Evolutionary conservation across 2,888 invertebrate species (phyloP), one percentile per base, ranked within the genome.

Genomic region (Charanyca ferruginea): DNA sequence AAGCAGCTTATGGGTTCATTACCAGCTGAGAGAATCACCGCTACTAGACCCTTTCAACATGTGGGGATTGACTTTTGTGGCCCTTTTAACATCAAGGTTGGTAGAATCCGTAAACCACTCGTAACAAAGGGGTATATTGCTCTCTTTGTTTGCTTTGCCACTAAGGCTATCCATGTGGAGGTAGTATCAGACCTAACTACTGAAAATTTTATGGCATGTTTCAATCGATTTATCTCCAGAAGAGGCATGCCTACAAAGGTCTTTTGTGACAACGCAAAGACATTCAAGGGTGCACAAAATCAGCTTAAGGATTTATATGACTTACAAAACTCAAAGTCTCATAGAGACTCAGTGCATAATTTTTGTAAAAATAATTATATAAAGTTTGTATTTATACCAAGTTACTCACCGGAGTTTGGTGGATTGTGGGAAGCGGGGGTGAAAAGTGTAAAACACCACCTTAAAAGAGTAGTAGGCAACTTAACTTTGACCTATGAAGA

Each of bases 261-360:
- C 5, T 48, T 48, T 25, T 48, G 48, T 9, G 48, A 48, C 5
- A 48, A 48, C 7, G 49, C 49, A 32, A 49, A 49, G 3, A 49
- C 49, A 7, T 49, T 49, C 18, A 49, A 49, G 3, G 49, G 28
- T 6, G 49, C 49, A 49, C 28, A 32, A 32, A 49, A 49, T 49
- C 28, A 49, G 18, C 13, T 49, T 5, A 49, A 48, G 3, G 25
- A 48, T 2, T 11, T 48, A 1, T 48, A 25, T 5, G 9, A 25
- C 4, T 28, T 48, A 9, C 1, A 28, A 3, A 25, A n/a, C 11
- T 28, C 48, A 28, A 48, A 48, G 9, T 3, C 48, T 48, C 48
- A 28, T 28, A 28, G 1, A n/a, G 48, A 48, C 1, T 48, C 25
- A 2, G 48, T 48, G 1, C 5, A 48, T n/a, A 25, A 28, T 2